A percentile compares a stretch with the other conserved stretches of the same genome.
Conservation (phyloP, 2,113 vertebrate genomes). For the Bothrops jararaca region DNA sequence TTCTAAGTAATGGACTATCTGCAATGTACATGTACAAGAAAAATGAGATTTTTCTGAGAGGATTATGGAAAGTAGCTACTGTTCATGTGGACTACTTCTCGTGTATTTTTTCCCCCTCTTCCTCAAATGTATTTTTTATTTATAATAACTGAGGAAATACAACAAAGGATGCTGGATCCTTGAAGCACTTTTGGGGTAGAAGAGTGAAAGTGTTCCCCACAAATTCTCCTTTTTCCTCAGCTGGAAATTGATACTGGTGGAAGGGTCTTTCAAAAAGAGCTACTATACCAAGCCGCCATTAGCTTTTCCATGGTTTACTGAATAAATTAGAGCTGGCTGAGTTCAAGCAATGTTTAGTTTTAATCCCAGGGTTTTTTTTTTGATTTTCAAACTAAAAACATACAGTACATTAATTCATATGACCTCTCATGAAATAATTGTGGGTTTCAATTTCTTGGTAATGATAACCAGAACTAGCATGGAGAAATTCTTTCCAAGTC, state of each 20-base stretch:
- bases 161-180: background rate
- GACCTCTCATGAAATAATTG: background rate
- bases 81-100: background rate
- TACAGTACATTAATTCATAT: background rate
- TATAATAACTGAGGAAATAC: background rate
- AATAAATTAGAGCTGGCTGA: background rate
- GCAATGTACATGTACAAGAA: background rate
- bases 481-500: background rate
- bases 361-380: background rate
- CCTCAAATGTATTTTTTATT: background rate
- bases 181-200: background rate
- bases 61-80: background rate
- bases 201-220: background rate
- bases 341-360: background rate
- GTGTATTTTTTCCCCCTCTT: background rate
- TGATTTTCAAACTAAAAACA: background rate
- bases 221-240: background rate
- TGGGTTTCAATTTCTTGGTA: background rate
- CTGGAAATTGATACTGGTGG: background rate
- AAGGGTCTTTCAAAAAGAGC: background rate
- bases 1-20: background rate
- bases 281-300: background rate
- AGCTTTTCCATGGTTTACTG: background rate
- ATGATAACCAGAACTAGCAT: background rate
- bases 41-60: background rate